These are phyloP conservation scores for Brachionus koreanus DNA, from an alignment of 1,140 invertebrate genomes.

Conservation along the genomic window DNA sequence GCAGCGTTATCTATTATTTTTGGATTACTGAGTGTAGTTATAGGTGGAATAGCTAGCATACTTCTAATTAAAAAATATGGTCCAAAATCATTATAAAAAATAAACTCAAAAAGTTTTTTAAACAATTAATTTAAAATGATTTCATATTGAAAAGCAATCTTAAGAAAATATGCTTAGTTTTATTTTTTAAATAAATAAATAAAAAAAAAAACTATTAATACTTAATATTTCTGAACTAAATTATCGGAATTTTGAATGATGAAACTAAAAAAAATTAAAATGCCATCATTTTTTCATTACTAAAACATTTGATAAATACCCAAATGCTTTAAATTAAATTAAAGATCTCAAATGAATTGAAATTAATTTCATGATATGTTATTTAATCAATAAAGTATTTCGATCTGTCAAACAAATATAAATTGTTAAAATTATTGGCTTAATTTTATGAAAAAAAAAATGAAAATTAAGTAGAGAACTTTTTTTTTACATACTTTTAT, in stretches of 20 bases:
- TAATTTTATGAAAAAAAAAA: too few species aligned
- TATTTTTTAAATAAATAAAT: too few species aligned
- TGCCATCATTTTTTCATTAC: background rate
- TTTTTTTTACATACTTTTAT: background rate
- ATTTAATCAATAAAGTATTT: background rate
- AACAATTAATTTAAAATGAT: background rate
- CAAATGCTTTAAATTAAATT: background rate
- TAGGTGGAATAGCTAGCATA: background rate
- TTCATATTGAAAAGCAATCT: too few species aligned
- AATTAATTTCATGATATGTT: background rate
- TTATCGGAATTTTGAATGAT: too few species aligned
- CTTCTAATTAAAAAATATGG: conserved; percentile 6
- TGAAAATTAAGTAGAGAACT: too few species aligned
- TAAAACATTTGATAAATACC: background rate
- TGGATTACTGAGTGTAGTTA: background rate
- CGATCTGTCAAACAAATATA: background rate
- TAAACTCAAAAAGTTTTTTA: background rate
- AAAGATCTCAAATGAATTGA: background rate
- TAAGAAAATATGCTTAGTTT: too few species aligned
- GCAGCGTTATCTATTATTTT: conserved; percentile 25
- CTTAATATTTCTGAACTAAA: too few species aligned
- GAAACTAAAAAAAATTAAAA: background rate
- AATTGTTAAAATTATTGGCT: background rate
- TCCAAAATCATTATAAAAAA: background rate
- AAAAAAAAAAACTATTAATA: too few species aligned